Conservation (phyloP, 1,140 invertebrate species). For the Myzus persicae region DNA sequence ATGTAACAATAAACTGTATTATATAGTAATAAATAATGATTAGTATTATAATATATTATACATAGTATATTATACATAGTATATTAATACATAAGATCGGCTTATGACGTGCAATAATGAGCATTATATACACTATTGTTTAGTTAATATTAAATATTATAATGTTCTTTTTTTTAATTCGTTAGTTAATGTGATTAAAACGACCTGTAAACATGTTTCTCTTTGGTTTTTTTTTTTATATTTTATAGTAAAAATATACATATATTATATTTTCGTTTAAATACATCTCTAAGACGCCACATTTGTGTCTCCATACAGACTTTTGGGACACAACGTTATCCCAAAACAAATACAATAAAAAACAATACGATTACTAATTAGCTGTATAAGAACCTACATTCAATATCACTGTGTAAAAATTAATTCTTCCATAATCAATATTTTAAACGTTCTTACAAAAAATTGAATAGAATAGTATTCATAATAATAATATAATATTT, state of each 20-base stretch:
- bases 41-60: conserved; percentile 10
- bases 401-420: neutral
- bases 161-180: conserved; percentile 42
- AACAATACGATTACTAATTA: neutral
- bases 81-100: conserved; percentile 34
- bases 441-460: neutral
- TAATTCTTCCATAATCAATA: neutral
- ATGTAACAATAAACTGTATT: neutral
- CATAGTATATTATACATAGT: neutral
- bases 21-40: conserved; percentile 22
- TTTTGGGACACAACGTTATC: neutral
- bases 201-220: conserved; percentile 29
- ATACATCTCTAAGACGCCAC: neutral
- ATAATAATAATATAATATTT: too few species aligned
- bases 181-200: conserved; percentile 44
- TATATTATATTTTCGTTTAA: conserved; percentile 13
- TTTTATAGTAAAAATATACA: neutral
- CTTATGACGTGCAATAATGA: conserved; percentile 43
- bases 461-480: neutral
- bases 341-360: neutral
- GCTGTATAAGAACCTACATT: neutral
- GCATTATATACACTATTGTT: conserved; percentile 35
- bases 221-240: neutral
- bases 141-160: conserved; percentile 27
- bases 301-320: neutral